These are phyloP conservation scores for Teleopsis dalmanni DNA, from an alignment of 1,140 invertebrate genomes.

Conservation along the genomic window DNA sequence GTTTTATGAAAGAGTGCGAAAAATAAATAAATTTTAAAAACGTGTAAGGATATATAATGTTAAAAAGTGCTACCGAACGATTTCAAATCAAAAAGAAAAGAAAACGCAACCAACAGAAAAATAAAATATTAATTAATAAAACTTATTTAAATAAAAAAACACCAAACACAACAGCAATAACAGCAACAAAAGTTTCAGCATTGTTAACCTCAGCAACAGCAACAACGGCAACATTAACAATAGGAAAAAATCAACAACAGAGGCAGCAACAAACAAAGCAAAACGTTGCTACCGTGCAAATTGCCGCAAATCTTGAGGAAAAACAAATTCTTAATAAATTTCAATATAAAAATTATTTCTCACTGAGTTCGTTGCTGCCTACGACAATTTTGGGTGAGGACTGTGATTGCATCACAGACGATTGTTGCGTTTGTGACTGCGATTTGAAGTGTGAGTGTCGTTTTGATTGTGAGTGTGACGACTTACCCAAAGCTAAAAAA, in stretches of 20 bases:
- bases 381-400: neutral
- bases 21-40: neutral
- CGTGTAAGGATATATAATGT: slow-evolving; percentile 14
- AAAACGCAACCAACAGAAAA: slow-evolving; percentile 13
- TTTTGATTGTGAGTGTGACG: too few relatives aligned
- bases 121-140: neutral
- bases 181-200: neutral
- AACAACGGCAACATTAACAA: slow-evolving; percentile 1
- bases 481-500: neutral
- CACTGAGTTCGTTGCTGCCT: neutral
- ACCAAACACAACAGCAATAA: slow-evolving; percentile 3
- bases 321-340: neutral
- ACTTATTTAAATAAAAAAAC: slow-evolving; percentile 5
- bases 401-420: neutral
- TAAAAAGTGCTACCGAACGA: slow-evolving; percentile 17
- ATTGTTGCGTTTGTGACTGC: neutral
- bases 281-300: too few relatives aligned
- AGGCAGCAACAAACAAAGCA: slow-evolving; percentile 3
- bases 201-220: neutral
- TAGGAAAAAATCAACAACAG: slow-evolving; percentile 2
- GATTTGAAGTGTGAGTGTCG: too few relatives aligned
- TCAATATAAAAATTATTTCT: neutral
- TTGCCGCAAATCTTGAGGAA: too few relatives aligned
- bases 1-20: neutral
- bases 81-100: slow-evolving; percentile 20